Evolutionary conservation across 2,113 vertebrate species (phyloP), one percentile per base, ranked within the genome.

Genomic region (Dromas ardeola): DNA sequence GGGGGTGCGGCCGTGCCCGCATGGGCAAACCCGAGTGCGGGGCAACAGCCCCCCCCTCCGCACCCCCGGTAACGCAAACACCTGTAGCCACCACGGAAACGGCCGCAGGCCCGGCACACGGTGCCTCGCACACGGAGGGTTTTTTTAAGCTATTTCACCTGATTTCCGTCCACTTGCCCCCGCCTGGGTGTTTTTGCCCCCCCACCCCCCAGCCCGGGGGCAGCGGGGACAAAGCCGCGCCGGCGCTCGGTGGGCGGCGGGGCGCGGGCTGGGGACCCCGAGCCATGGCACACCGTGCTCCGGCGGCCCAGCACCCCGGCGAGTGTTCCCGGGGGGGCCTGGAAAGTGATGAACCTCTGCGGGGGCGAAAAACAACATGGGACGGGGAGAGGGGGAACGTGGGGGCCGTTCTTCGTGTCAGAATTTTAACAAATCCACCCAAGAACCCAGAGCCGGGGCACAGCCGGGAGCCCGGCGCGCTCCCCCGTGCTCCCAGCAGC

Each of bases 381-480:
- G 19, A 23, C 7, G 6, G 15, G 53, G 32, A 32, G 26, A 21
- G 12, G 11, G 20, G 55, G 40, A 32, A 25, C 8, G 20, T 11
- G 72, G 36, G 25, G 8, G 5, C 4, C 4, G 10, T 8, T 61
- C 50, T 47, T 74, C 61, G 21, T 43, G n/a, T 49, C 38, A 32
- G 15, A 30, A 69, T 10, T 73, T 63, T 78, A 53, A 59, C 29
- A 6, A n/a, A 11, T 0, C 4, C 43, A 30, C 16, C 59, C 63
- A 13, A 6, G 8, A 19, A 0, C 11, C 5, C 4, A 2, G 42
- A 52, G 10, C 14, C 4, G 15, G 26, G 40, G 18, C 13, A 13
- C 2, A 5, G n/a, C 18, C 3, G 3, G 32, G 42, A 42, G 49
- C 32, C 72, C 6, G 1, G 20, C 0, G 7, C 15, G 6, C 43